Percentiles rank a stretch among this genome's conserved stretches.
Conservation (phyloP, 2,113 vertebrate genomes). For the Microtus montanus region DNA sequence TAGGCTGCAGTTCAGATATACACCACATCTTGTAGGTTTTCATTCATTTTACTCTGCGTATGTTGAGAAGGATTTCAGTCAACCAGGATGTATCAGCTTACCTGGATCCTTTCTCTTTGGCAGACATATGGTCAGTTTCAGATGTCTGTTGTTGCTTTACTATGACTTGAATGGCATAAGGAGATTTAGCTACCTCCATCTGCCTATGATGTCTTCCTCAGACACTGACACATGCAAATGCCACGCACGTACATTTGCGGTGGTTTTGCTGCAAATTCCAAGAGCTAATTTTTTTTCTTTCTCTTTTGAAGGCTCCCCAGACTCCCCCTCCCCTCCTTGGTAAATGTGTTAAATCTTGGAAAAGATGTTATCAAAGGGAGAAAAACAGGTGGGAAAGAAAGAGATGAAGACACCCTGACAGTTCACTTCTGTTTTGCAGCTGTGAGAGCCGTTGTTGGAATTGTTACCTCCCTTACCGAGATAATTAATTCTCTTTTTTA, state of each 20-base stretch:
- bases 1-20: background rate
- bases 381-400: constrained; percentile 71
- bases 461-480: constrained; percentile 45
- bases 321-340: background rate
- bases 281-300: constrained; percentile 40
- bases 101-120: background rate
- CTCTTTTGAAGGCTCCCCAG: constrained; percentile 39
- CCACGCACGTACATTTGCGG: background rate
- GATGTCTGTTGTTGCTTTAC: background rate
- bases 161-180: background rate
- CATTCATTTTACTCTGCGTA: background rate
- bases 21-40: too few relatives aligned
- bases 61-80: background rate
- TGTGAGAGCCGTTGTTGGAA: constrained; percentile 46
- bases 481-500: constrained; percentile 68
- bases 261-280: constrained; percentile 43
- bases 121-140: background rate
- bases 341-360: constrained; percentile 61
- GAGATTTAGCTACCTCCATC: background rate
- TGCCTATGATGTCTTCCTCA: background rate
- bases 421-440: constrained; percentile 69
- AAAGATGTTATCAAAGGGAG: constrained; percentile 65
- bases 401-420: constrained; percentile 55
- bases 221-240: constrained; percentile 20
- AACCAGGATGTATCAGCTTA: background rate